Evolutionary conservation across 2,888 invertebrate species (phyloP).

Genomic region (Pristionchus entomophagus): DNA sequence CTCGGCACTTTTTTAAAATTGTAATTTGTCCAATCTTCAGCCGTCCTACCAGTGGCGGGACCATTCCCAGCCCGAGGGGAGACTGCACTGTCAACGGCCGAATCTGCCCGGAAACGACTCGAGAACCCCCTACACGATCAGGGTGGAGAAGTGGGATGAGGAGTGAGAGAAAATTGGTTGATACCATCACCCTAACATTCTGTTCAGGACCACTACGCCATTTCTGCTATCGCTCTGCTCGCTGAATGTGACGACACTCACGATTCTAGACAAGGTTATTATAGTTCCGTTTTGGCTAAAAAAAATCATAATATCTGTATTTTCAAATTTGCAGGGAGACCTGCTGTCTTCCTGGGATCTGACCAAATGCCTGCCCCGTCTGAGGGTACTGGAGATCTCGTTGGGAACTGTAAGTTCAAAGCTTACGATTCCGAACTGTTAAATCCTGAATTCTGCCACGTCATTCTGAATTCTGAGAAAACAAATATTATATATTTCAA

Average conservation of each 20-base stretch:
- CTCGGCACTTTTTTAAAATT: no score
- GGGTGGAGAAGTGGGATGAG: slow-evolving; percentile 36
- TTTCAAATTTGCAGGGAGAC: background rate
- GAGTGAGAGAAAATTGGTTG: background rate
- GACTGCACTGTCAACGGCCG: slow-evolving; percentile 42
- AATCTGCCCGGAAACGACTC: slow-evolving; percentile 49
- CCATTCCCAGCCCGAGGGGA: slow-evolving; percentile 24
- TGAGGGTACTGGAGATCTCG: slow-evolving; percentile 24
- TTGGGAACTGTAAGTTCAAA: background rate
- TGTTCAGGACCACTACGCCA: slow-evolving; percentile 31
- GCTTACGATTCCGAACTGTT: no score
- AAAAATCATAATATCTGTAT: background rate
- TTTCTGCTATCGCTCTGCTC: slow-evolving; percentile 53
- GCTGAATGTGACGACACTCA: slow-evolving; percentile 52
- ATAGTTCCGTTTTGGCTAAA: background rate
- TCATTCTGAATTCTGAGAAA: no score
- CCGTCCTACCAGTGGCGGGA: slow-evolving; percentile 44
- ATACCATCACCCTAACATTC: no score
- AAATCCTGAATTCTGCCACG: no score
- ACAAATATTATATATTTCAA: no score
- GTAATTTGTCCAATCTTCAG: background rate
- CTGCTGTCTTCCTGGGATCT: slow-evolving; percentile 34
- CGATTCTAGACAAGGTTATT: slow-evolving; percentile 48
- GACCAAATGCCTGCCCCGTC: slow-evolving; percentile 39
- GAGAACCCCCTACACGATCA: slow-evolving; percentile 9